phyloP scores from a whole-genome alignment of 1,140 invertebrate genomes.

The Mamestra configurata region DNA sequence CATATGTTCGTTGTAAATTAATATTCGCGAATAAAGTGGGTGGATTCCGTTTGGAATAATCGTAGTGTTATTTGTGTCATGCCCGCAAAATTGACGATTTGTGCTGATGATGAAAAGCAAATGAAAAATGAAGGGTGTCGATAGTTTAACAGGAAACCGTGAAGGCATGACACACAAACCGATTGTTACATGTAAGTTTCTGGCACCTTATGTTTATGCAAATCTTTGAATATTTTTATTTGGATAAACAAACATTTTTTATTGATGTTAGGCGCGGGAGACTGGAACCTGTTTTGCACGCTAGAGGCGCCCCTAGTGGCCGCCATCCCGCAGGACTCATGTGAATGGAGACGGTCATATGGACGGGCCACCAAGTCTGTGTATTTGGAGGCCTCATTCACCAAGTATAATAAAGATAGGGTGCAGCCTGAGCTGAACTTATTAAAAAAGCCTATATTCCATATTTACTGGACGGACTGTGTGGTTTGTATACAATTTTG shows the following conservation, averaged over 20 bases:
- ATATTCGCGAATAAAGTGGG: slow-evolving; percentile 67
- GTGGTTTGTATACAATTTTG: slow-evolving; percentile 89
- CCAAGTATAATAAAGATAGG: slow-evolving; percentile 93
- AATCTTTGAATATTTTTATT: neutral
- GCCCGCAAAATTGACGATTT: slow-evolving; percentile 76
- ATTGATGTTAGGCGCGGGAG: slow-evolving; percentile 93
- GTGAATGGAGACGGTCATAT: slow-evolving; percentile 96
- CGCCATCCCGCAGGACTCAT: slow-evolving; percentile 94
- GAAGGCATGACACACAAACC: slow-evolving; percentile 88
- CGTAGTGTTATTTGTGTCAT: slow-evolving; percentile 78
- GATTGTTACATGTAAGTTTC: slow-evolving; percentile 89
- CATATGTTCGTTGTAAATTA: slow-evolving; percentile 35
- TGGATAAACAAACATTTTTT: slow-evolving; percentile 28
- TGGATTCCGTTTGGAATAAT: slow-evolving; percentile 67
- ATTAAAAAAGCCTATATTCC: slow-evolving; percentile 95
- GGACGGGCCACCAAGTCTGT: slow-evolving; percentile 94
- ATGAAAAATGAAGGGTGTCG: slow-evolving; percentile 86
- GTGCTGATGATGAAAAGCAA: slow-evolving; percentile 70
- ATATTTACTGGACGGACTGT: slow-evolving; percentile 98
- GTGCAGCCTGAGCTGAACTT: slow-evolving; percentile 93
- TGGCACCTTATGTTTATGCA: slow-evolving; percentile 13
- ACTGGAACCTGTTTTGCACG: slow-evolving; percentile 95
- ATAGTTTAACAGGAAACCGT: slow-evolving; percentile 76
- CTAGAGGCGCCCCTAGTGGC: slow-evolving; percentile 93
- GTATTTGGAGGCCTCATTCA: slow-evolving; percentile 94